Percentiles rank a stretch among this genome's conserved stretches.
Evolutionary conservation across 2,797 vertebrate genomes (phyloP).

Genomic region (Acanthornis magna): DNA sequence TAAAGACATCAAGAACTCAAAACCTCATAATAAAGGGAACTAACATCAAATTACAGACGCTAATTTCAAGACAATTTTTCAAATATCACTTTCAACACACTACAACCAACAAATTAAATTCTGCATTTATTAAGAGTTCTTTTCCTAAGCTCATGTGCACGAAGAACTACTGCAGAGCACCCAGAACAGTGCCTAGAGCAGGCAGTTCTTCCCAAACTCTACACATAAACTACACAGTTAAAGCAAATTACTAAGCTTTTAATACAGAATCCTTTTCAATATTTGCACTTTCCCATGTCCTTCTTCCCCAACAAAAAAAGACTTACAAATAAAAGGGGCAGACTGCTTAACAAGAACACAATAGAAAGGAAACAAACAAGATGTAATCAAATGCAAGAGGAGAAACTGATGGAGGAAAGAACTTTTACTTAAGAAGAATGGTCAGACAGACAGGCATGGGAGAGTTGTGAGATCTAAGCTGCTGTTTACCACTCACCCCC

Average conservation of each 20-base stretch:
- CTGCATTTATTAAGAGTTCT: neutral
- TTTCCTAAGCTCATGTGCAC: neutral
- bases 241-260: neutral
- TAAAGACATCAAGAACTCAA: neutral
- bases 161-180: neutral
- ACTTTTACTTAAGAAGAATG: neutral
- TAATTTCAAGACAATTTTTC: neutral
- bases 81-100: neutral
- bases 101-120: neutral
- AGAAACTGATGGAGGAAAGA: neutral
- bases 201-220: neutral
- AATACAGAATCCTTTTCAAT: neutral
- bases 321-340: neutral
- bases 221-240: neutral
- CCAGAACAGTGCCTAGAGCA: neutral
- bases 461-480: neutral
- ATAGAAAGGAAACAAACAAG: neutral
- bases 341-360: neutral
- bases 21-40: neutral
- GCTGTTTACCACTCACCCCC: neutral
- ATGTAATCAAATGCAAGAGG: neutral
- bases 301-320: neutral
- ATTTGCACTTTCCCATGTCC: neutral
- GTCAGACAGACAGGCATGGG: accelerated
- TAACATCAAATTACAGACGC: neutral